These are phyloP conservation scores for Saiga tatarica DNA, from an alignment of 2,113 vertebrate genomes.

Conservation along the genomic window DNA sequence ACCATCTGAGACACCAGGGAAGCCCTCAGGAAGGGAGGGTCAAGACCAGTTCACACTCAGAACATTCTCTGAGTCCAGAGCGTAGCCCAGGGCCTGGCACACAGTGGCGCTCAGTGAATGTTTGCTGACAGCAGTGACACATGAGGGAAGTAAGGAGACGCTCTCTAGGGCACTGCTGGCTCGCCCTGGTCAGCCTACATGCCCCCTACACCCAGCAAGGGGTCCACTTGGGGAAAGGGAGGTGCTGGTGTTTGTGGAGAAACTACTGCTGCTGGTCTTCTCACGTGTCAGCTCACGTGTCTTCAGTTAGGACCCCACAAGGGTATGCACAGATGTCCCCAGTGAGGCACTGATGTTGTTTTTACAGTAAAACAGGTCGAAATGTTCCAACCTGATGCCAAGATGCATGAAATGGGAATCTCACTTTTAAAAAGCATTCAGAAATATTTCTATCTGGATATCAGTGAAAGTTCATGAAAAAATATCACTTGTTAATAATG, in stretches of 20 bases:
- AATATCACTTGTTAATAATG: background rate
- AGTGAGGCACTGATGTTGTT: background rate
- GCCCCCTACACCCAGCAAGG: background rate
- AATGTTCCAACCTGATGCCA: background rate
- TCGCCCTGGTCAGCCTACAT: rapidly evolving
- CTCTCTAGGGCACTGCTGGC: background rate
- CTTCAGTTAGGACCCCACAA: background rate
- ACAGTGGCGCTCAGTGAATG: background rate
- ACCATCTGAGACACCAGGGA: background rate
- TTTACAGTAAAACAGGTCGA: background rate
- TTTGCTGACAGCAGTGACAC: background rate
- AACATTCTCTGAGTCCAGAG: background rate
- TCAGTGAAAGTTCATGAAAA: background rate
- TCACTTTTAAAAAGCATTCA: background rate
- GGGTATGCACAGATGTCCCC: background rate
- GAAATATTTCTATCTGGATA: background rate
- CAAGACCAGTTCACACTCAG: background rate
- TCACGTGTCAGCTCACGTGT: rapidly evolving
- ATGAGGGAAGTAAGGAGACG: too few species aligned
- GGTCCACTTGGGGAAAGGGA: background rate
- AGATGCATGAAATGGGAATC: background rate
- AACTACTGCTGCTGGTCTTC: background rate
- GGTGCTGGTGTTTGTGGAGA: background rate
- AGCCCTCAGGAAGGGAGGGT: background rate
- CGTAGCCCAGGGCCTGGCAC: background rate